Percentiles rank a stretch among this genome's conserved stretches.
These are phyloP conservation scores for Pterobdella sp. DNA, from an alignment of 2,888 invertebrate genomes.

Conservation along the genomic window DNA sequence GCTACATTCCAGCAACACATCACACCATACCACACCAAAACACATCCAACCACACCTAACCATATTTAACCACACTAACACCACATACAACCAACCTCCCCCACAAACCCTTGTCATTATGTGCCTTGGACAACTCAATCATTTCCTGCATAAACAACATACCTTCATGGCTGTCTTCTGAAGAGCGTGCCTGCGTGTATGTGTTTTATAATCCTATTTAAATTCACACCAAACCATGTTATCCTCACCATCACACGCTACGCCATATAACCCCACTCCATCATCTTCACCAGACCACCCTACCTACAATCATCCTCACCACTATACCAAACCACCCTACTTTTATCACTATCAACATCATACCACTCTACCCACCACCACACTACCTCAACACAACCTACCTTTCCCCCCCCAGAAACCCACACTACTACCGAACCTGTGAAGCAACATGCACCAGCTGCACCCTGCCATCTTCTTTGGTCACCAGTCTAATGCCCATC, in stretches of 20 bases:
- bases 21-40: too few relatives aligned
- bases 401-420: background rate
- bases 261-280: background rate
- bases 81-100: background rate
- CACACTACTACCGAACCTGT: constrained; percentile 58
- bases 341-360: background rate
- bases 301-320: background rate
- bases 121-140: constrained; percentile 71
- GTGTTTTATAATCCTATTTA: too few relatives aligned
- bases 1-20: too few relatives aligned
- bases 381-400: background rate
- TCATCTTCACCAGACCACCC: background rate
- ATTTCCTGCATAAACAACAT: constrained; percentile 92
- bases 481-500: constrained; percentile 89
- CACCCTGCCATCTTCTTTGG: constrained; percentile 78
- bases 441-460: constrained; percentile 74
- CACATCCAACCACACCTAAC: too few relatives aligned
- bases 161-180: constrained; percentile 82
- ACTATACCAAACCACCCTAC: background rate
- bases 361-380: background rate
- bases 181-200: constrained; percentile 71
- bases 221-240: too few relatives aligned
- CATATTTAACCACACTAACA: background rate
- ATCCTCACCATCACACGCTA: background rate
- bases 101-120: constrained; percentile 47